A percentile compares a stretch with the other conserved stretches of the same genome.
Conservation (phyloP, 2,888 invertebrate genomes). For the Helobdella robusta region DNA sequence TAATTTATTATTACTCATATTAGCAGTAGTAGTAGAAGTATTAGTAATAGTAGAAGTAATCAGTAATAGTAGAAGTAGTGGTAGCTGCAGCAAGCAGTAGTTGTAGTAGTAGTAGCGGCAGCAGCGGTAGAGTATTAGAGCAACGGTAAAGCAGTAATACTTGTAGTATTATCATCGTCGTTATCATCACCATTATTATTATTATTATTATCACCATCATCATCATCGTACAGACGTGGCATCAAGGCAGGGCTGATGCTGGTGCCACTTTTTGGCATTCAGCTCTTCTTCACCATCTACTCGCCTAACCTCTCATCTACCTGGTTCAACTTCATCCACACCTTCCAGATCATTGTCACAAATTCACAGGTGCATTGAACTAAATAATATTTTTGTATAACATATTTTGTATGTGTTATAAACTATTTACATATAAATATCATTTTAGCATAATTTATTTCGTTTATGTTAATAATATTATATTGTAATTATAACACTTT, state of each 20-base stretch:
- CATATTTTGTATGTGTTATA: background rate
- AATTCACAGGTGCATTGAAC: constrained; percentile 42
- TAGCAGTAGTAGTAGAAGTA: too few relatives aligned
- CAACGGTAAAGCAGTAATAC: too few relatives aligned
- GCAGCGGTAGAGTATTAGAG: too few relatives aligned
- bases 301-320: constrained; percentile 39
- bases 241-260: constrained; percentile 46
- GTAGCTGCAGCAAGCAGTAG: too few relatives aligned
- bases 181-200: too few relatives aligned
- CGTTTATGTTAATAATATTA: background rate
- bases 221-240: constrained; percentile 40
- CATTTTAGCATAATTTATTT: background rate
- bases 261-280: constrained; percentile 46
- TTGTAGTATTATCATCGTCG: too few relatives aligned
- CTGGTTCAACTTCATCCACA: constrained; percentile 42
- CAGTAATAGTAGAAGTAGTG: too few relatives aligned
- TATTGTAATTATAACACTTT: background rate
- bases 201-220: too few relatives aligned
- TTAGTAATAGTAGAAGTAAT: too few relatives aligned
- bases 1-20: too few relatives aligned
- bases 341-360: constrained; percentile 39
- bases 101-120: too few relatives aligned
- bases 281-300: constrained; percentile 45
- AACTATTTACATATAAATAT: background rate
- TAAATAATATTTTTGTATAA: background rate